These are phyloP conservation scores for Pithys albifrons DNA, from an alignment of 2,113 vertebrate species.

Conservation along the genomic window DNA sequence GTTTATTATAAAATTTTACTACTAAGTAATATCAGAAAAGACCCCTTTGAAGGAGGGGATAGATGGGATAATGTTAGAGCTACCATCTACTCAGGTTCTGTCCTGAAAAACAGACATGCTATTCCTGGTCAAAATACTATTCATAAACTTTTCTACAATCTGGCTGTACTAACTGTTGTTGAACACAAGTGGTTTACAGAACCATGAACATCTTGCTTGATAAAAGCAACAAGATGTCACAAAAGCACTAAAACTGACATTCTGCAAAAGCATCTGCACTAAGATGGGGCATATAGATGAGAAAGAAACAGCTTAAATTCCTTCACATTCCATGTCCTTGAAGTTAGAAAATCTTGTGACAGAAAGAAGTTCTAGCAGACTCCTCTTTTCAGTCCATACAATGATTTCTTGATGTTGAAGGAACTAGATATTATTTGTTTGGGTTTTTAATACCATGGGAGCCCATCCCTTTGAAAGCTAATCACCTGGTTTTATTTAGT, in stretches of 20 bases:
- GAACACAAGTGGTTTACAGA: too few relatives aligned
- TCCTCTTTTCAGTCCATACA: background rate
- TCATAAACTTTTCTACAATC: too few relatives aligned
- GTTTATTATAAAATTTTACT: too few relatives aligned
- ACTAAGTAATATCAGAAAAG: too few relatives aligned
- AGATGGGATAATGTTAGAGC: too few relatives aligned
- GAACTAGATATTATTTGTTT: background rate
- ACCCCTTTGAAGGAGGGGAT: too few relatives aligned
- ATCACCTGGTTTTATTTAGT: slow-evolving; percentile 47
- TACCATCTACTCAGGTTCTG: too few relatives aligned
- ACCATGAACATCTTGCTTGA: background rate
- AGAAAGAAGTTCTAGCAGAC: background rate
- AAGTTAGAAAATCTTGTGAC: slow-evolving; percentile 18
- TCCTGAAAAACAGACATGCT: too few relatives aligned
- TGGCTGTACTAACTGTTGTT: too few relatives aligned
- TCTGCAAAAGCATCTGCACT: background rate
- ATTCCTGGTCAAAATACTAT: too few relatives aligned
- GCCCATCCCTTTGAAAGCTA: slow-evolving; percentile 65
- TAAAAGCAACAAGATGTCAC: slow-evolving; percentile 36
- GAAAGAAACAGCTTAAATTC: background rate
- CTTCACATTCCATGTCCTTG: background rate
- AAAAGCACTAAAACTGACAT: slow-evolving; percentile 1
- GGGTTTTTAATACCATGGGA: background rate
- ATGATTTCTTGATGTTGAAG: slow-evolving; percentile 1
- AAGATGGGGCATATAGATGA: background rate